These are phyloP conservation scores for Meteorus cinctellus DNA, from an alignment of 2,888 invertebrate genomes.

Conservation along the genomic window DNA sequence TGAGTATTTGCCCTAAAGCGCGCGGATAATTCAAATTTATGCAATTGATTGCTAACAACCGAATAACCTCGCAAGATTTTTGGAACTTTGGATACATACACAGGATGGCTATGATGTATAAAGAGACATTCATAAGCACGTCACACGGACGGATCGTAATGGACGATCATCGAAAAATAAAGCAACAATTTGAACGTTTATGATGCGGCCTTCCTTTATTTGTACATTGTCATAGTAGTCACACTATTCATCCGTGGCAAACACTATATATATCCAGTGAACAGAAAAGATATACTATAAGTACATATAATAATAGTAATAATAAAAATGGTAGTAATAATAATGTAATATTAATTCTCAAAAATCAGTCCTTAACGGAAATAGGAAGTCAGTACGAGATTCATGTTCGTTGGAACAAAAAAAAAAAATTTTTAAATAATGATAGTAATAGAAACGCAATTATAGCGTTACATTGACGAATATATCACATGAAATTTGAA, in stretches of 20 bases:
- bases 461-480: background rate
- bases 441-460: background rate
- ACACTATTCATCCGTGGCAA: background rate
- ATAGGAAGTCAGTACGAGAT: background rate
- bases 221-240: slow-evolving; percentile 24
- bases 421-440: background rate
- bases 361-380: slow-evolving; percentile 12
- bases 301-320: background rate
- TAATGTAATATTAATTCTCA: background rate
- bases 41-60: background rate
- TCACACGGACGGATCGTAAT: too few relatives aligned
- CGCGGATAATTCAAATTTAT: background rate
- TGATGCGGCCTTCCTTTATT: slow-evolving; percentile 10
- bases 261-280: background rate
- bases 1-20: background rate
- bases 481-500: slow-evolving; percentile 62
- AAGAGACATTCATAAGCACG: too few relatives aligned
- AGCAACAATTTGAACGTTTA: background rate
- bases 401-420: background rate
- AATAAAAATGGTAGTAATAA: too few relatives aligned
- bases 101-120: too few relatives aligned
- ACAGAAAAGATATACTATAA: slow-evolving; percentile 23
- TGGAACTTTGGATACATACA: too few relatives aligned
- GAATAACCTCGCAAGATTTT: background rate
- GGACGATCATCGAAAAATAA: background rate